These are phyloP conservation scores for Pogona vitticeps DNA, from an alignment of 2,113 vertebrate genomes.

Conservation along the genomic window DNA sequence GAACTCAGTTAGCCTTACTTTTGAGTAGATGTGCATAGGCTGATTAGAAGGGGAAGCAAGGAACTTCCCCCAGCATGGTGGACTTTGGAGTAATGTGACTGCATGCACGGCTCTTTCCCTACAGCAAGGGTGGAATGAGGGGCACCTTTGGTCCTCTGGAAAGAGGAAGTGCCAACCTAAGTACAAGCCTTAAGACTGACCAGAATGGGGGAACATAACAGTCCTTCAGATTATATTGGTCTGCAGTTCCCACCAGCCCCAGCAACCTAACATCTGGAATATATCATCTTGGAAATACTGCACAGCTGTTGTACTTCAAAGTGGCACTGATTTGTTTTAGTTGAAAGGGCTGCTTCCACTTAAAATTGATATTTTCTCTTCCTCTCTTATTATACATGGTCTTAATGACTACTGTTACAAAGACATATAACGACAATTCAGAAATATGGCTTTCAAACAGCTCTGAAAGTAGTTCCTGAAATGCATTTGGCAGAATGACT, in stretches of 20 bases:
- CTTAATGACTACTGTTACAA: not conserved
- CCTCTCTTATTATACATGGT: too few species aligned
- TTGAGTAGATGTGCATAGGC: not conserved
- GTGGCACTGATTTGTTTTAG: not conserved
- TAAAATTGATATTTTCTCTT: not conserved
- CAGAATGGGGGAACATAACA: not conserved
- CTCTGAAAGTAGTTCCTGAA: rapidly evolving
- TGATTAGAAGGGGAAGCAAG: not conserved
- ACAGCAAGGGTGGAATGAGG: too few species aligned
- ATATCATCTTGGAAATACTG: not conserved
- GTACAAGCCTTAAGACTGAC: too few species aligned
- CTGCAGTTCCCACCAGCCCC: not conserved
- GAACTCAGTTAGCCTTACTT: not conserved
- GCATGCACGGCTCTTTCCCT: not conserved
- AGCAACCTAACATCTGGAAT: not conserved
- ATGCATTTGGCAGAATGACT: not conserved
- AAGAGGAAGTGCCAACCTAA: too few species aligned
- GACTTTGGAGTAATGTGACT: too few species aligned
- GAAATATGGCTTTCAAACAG: not conserved
- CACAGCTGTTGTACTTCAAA: not conserved
- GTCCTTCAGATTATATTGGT: not conserved
- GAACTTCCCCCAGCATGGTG: not conserved
- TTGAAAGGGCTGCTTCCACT: not conserved
- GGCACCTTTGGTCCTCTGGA: too few species aligned
- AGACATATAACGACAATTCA: not conserved